Base-by-base conservation (phyloP, 2,113 vertebrate genomes). In the Muntiacus muntjak region DNA sequence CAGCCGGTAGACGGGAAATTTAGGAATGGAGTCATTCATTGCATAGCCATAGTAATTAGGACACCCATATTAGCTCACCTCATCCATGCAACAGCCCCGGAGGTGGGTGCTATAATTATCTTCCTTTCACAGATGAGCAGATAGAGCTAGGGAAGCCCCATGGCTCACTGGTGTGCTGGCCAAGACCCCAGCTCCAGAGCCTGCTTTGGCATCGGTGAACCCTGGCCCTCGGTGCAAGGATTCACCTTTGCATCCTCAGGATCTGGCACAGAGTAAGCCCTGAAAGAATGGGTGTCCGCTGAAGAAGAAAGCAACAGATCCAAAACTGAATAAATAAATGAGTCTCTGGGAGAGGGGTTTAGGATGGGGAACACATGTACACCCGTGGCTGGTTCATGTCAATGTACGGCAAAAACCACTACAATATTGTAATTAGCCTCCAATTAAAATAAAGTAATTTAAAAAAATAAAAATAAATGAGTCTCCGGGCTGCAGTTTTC, bases 1-100 rank as follows among this genome's bases (percentile, higher is more conserved):
- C 16, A 21, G 86, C 8, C 0, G 0, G 9, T 14, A n/a, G 3
- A 16, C 0, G 25, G 0, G 5, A 28, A 13, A 45, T 30, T 19
- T 33, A 58, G 43, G 26, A 90, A 15, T 47, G 43, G 30, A 79
- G 15, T 47, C 12, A 15, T 55, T 13, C 21, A 16, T 45, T 57
- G n/a, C 2, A 6, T 5, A 11, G 33, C 86, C 25, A 4, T 1
- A 33, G 30, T 15, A 50, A 10, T 23, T 28, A 40, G 54, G 15
- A 64, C 43, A 26, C n/a, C 30, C 0, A 0, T 5, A 0, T 78
- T 13, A 87, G 26, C 50, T 55, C 55, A 6, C 43, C 40, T 43
- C 67, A 43, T 23, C 84, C 5, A 1, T 1, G 15, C 71, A 45
- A 14, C 11, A n/a, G 40, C 76, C 52, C 74, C 6, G 7, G 25